These are phyloP conservation scores for Hippocampus zosterae DNA, from an alignment of 2,113 vertebrate species.

Conservation along the genomic window DNA sequence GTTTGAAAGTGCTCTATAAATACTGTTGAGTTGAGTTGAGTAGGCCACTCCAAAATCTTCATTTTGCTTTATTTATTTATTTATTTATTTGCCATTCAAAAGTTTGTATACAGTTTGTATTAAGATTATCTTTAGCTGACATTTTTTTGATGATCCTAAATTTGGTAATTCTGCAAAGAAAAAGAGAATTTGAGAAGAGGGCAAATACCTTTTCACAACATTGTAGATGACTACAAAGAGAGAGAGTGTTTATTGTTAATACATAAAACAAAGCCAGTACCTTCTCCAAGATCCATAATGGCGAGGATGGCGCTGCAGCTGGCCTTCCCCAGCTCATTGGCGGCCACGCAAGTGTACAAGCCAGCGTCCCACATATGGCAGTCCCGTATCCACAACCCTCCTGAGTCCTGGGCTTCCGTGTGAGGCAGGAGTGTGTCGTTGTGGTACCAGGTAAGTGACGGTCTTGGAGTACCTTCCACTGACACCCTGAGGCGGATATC, in stretches of 20 bases:
- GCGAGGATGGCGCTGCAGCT: slow-evolving; percentile 80
- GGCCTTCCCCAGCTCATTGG: slow-evolving; percentile 79
- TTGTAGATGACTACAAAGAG: background rate
- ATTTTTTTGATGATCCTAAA: too few species aligned
- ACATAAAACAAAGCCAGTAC: slow-evolving; percentile 30
- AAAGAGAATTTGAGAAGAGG: too few species aligned
- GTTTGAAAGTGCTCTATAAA: too few species aligned
- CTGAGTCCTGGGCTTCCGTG: slow-evolving; percentile 71
- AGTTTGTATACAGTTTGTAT: too few species aligned
- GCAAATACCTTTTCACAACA: too few species aligned
- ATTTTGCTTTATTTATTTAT: too few species aligned
- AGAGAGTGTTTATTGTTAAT: background rate
- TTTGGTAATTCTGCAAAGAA: too few species aligned
- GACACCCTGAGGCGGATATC: slow-evolving; percentile 84
- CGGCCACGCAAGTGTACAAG: slow-evolving; percentile 83
- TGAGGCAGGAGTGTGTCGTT: slow-evolving; percentile 71
- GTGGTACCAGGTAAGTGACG: slow-evolving; percentile 83
- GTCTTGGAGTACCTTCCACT: slow-evolving; percentile 76
- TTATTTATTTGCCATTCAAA: too few species aligned
- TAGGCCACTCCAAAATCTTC: too few species aligned
- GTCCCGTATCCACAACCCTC: slow-evolving; percentile 85
- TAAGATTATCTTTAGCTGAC: too few species aligned
- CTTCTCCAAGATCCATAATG: slow-evolving; percentile 84
- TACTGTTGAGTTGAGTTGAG: too few species aligned
- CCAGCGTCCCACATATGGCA: slow-evolving; percentile 79